Evolutionary conservation across 2,113 vertebrate species (phyloP).

Genomic region (Cyrtonyx montezumae): DNA sequence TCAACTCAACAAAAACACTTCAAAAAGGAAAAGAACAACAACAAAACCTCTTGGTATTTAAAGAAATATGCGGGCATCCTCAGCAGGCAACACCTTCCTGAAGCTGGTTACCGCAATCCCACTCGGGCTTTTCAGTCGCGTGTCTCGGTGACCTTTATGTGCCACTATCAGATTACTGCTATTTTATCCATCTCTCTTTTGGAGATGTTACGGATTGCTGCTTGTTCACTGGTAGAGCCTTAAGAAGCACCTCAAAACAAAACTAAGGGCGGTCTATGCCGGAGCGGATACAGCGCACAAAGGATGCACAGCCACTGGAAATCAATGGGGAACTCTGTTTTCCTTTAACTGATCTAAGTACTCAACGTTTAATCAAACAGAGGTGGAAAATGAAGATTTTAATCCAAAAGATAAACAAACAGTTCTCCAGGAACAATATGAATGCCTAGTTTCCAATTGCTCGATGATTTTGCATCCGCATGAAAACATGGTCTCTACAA

Average conservation of each 20-base stretch:
- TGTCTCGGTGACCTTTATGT: conserved; percentile 32
- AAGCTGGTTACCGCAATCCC: neutral
- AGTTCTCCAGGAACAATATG: neutral
- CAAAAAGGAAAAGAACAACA: neutral
- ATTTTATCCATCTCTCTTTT: conserved; percentile 33
- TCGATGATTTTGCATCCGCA: neutral
- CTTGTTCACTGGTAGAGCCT: conserved; percentile 14
- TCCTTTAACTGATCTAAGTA: conserved; percentile 16
- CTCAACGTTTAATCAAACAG: neutral
- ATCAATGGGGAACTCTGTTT: conserved; percentile 20
- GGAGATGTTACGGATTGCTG: conserved; percentile 22
- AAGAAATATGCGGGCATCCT: neutral
- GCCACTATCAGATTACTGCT: conserved; percentile 36
- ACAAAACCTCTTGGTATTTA: neutral
- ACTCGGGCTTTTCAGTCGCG: neutral
- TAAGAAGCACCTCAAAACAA: conserved; percentile 48
- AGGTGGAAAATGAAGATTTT: conserved; percentile 2
- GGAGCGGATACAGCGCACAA: neutral
- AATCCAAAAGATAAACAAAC: conserved; percentile 42
- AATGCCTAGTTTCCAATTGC: neutral
- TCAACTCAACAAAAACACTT: neutral
- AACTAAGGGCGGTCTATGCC: neutral
- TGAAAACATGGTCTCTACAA: neutral
- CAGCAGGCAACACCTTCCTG: rapidly evolving
- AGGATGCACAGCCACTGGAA: neutral